Percentiles rank a stretch among this genome's conserved stretches.
These are phyloP conservation scores for Gastracanthus pulcherrimus DNA, from an alignment of 2,888 invertebrate genomes.

Conservation along the genomic window DNA sequence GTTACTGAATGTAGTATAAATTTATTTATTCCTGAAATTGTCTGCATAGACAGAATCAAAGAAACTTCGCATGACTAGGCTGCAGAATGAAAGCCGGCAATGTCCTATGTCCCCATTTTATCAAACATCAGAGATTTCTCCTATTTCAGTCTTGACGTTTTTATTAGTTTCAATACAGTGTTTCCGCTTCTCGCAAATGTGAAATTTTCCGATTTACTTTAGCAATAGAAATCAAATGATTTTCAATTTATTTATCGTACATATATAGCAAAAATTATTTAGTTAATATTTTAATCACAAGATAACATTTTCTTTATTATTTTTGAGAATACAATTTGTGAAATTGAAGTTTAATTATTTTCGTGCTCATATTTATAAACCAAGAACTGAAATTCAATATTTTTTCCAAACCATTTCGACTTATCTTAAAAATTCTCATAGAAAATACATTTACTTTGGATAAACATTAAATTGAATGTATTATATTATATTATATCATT, in stretches of 20 bases:
- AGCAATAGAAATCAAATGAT: no score
- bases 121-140: conserved; percentile 25
- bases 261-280: not conserved
- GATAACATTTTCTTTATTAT: no score
- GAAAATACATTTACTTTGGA: not conserved
- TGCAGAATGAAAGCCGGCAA: no score
- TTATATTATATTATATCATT: not conserved
- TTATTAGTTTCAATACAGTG: conserved; percentile 16
- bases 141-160: conserved; percentile 52
- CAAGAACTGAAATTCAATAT: not conserved
- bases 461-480: not conserved
- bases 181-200: conserved; percentile 18
- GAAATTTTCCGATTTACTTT: not conserved
- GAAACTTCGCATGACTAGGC: not conserved
- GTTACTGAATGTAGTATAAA: no score
- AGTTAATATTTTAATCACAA: not conserved
- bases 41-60: not conserved
- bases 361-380: no score
- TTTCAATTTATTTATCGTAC: no score
- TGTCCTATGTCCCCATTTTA: not conserved
- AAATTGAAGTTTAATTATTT: no score
- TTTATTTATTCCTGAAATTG: not conserved
- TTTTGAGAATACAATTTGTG: no score
- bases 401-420: no score
- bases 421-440: not conserved